Percentiles rank a stretch among this genome's conserved stretches.
Evolutionary conservation across 2,797 vertebrate genomes (phyloP).

Genomic region (Botia almorhae): DNA sequence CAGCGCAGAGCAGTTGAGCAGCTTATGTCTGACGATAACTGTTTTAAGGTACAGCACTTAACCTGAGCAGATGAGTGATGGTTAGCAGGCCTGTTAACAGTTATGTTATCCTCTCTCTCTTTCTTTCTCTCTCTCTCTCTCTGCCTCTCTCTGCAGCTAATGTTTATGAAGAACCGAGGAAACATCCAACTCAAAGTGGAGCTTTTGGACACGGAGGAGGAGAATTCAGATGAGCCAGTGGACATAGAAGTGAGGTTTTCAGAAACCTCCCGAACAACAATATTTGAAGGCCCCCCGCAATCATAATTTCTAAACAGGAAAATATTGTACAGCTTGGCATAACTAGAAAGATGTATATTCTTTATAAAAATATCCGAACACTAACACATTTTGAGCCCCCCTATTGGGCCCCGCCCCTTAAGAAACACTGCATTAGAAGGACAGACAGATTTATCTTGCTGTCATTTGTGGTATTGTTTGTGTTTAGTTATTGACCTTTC

Average conservation of each 20-base stretch:
- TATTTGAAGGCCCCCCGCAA: too few species aligned
- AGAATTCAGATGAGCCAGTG: slow-evolving; percentile 93
- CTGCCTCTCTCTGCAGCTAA: slow-evolving; percentile 75
- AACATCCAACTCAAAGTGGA: slow-evolving; percentile 91
- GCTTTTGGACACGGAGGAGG: slow-evolving; percentile 96
- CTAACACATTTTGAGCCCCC: too few species aligned
- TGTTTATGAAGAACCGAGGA: slow-evolving; percentile 89
- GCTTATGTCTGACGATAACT: slow-evolving; percentile 96
- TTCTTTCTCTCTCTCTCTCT: neutral
- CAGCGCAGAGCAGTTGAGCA: slow-evolving; percentile 92
- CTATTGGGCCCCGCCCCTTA: too few species aligned
- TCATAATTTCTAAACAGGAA: too few species aligned
- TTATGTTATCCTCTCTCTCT: neutral
- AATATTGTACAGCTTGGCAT: too few species aligned
- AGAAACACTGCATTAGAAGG: too few species aligned
- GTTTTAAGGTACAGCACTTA: slow-evolving; percentile 87
- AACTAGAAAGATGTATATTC: too few species aligned
- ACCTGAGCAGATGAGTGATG: too few species aligned
- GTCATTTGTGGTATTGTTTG: neutral
- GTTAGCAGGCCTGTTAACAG: neutral
- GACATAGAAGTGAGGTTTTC: slow-evolving; percentile 87
- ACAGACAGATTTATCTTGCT: too few species aligned
- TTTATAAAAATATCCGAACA: too few species aligned
- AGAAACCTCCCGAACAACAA: neutral
- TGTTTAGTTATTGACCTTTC: neutral